Base-by-base conservation (phyloP, 2,797 vertebrate genomes). In the Mallotus villosus region DNA sequence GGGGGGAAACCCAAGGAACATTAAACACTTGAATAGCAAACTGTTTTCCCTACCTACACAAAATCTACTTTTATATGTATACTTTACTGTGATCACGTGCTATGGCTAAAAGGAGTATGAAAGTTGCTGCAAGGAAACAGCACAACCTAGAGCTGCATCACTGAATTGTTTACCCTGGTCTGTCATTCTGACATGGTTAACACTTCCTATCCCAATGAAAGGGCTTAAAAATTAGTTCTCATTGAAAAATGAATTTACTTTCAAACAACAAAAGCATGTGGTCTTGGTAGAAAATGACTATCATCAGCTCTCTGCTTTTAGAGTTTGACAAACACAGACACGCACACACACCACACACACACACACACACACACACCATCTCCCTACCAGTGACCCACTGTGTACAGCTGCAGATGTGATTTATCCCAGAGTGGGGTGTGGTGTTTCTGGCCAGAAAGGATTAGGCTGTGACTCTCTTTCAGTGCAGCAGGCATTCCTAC, bases 401-500 rank as follows among this genome's bases (percentile, higher is more conserved):
- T 86, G 88, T 90, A 89, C 90, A 92, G 86, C 87, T 89, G 87
- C 86, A 88, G 83, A 91, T 90, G 88, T 89, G 85, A 91, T 91
- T 90, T 90, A 88, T 88, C 87, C 88, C 86, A 82, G 87, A 89
- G 82, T 87, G 88, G 89, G 91, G 90, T 90, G 89, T 90, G 89
- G 90, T 90, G 88, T 87, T 89, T 89, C 88, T 86, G 86, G 87
- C 85, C 81, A 86, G 81, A 76, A 79, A 79, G 85, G 79, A 87
- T 89, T 86, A 89, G 74, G 77, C 84, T 86, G 78, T 84, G 81
- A 68, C 32, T 74, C 19, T 74, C 17, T 67, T 72, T 74, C 75
- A 72, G 49, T 78, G 71, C 72, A 77, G 74, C 75, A 81, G 66
- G 74, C 69, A 82, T 87, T 86, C 83, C 85, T 81, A 86, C 87